These are phyloP conservation scores for Aegithalos caudatus DNA, from an alignment of 2,113 vertebrate species.

Conservation along the genomic window DNA sequence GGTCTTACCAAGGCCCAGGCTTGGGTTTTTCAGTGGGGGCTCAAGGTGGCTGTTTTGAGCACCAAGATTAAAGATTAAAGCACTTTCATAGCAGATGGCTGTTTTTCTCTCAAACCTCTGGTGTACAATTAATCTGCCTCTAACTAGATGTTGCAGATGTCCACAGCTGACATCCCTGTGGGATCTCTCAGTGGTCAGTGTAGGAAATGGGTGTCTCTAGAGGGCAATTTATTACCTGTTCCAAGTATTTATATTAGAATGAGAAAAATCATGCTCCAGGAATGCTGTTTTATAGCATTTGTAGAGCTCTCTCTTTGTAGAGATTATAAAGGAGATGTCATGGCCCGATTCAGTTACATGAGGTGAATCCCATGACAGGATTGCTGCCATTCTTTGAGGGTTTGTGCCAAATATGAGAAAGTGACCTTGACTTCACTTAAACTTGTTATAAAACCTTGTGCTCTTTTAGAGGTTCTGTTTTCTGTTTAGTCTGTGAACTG, in stretches of 20 bases:
- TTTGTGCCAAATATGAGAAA: not conserved
- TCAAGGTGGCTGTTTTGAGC: not conserved
- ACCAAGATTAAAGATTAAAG: not conserved
- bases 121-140: not conserved
- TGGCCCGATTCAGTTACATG: not conserved
- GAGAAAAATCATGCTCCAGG: not conserved
- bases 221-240: not conserved
- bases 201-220: not conserved
- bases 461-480: not conserved
- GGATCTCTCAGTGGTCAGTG: not conserved
- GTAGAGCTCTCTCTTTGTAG: not conserved
- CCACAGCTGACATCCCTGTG: not conserved
- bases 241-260: not conserved
- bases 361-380: not conserved
- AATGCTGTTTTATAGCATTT: not conserved
- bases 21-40: not conserved
- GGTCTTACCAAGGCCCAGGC: not conserved
- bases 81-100: not conserved
- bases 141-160: not conserved
- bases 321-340: not conserved
- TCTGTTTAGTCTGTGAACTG: not conserved
- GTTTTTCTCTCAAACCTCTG: not conserved
- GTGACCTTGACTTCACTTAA: not conserved
- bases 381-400: not conserved
- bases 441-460: not conserved